Evolutionary conservation across 2,888 invertebrate genomes (phyloP).

Genomic region (Lypha dubia): DNA sequence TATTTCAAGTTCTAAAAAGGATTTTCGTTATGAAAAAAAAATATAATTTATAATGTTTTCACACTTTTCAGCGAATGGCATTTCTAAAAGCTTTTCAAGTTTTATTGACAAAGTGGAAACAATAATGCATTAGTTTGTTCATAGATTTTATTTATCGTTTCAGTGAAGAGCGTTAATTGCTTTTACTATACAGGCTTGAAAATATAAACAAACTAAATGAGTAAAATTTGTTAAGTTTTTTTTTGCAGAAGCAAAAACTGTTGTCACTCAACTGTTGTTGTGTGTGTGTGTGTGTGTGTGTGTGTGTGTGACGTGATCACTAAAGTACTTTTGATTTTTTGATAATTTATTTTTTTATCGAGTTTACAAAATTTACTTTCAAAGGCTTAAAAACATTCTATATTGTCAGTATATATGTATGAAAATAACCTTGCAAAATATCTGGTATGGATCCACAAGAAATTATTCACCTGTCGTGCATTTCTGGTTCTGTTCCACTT

Average conservation of each 20-base stretch:
- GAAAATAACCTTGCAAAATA: slow-evolving; percentile 1
- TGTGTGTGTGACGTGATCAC: slow-evolving; percentile 6
- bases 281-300: too few species aligned
- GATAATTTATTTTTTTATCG: not conserved
- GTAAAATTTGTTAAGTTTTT: not conserved
- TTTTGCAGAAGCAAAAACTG: not conserved
- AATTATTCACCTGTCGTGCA: not conserved
- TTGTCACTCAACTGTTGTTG: not conserved
- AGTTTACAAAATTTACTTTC: not conserved
- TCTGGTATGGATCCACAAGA: too few species aligned
- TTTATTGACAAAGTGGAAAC: slow-evolving; percentile 43
- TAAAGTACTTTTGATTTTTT: slow-evolving; percentile 1
- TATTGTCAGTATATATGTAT: not conserved
- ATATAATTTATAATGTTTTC: not conserved
- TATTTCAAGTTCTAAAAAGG: slow-evolving; percentile 6
- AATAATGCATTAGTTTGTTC: slow-evolving; percentile 49
- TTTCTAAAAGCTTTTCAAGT: slow-evolving; percentile 62
- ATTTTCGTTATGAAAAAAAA: not conserved
- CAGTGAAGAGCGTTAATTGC: slow-evolving; percentile 57
- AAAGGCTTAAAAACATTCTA: not conserved
- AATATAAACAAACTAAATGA: not conserved
- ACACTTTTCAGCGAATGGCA: not conserved
- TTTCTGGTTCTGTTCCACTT: not conserved
- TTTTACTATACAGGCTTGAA: slow-evolving; percentile 26
- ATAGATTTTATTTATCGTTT: slow-evolving; percentile 15